Conservation (phyloP, 2,113 vertebrate genomes). For the Meles meles region DNA sequence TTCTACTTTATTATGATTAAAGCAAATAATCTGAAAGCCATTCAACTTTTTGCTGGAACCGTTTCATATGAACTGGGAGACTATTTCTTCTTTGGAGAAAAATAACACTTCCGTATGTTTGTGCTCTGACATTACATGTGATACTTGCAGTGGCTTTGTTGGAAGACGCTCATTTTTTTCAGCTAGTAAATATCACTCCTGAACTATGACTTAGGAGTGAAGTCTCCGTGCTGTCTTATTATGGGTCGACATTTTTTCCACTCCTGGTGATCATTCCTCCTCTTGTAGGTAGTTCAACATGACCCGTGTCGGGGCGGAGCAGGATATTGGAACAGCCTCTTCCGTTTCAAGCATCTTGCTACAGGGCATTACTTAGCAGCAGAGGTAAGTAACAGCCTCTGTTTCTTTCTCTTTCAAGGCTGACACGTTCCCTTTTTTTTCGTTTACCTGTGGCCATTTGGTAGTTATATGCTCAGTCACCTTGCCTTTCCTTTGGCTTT, state of each 20-base stretch:
- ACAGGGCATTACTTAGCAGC: slow-evolving; percentile 97
- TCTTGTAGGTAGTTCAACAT: slow-evolving; percentile 90
- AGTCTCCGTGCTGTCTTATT: not conserved
- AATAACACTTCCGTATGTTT: not conserved
- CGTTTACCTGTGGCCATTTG: not conserved
- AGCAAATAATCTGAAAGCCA: not conserved
- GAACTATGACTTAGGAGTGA: rapidly evolving
- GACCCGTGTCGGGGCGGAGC: slow-evolving; percentile 97
- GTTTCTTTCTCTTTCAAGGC: not conserved
- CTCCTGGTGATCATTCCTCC: not conserved
- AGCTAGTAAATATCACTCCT: not conserved
- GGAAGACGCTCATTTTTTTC: not conserved
- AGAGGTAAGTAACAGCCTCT: slow-evolving; percentile 84
- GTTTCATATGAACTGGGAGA: not conserved
- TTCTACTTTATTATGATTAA: not conserved
- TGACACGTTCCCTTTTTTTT: not conserved
- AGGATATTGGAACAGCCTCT: slow-evolving; percentile 99
- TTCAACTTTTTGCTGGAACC: not conserved
- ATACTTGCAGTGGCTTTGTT: not conserved
- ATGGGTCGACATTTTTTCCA: not conserved
- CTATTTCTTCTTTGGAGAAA: not conserved
- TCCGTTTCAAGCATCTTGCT: slow-evolving; percentile 97
- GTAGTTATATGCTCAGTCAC: not conserved
- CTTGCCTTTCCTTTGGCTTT: not conserved
- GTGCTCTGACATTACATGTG: not conserved